Evolutionary conservation across 2,888 invertebrate genomes (phyloP).

Genomic region (Shargacucullia verbasci): DNA sequence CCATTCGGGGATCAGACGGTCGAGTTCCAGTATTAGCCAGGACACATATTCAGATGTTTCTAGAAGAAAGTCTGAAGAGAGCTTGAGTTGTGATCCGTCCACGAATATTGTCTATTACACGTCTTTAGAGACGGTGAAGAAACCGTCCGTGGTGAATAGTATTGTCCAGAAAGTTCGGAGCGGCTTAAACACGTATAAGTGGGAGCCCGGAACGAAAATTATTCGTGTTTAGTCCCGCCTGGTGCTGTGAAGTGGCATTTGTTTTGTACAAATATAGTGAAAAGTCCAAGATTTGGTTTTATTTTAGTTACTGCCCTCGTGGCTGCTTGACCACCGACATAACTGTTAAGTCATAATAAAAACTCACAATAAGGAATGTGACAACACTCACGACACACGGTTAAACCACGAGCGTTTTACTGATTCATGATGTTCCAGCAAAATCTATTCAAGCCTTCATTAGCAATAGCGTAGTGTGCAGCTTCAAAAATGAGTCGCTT

Average conservation of each 20-base stretch:
- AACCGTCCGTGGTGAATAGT: constrained; percentile 61
- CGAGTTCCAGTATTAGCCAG: constrained; percentile 43
- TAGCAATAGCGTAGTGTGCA: too few relatives aligned
- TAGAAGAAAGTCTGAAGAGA: constrained; percentile 62
- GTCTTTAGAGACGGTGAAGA: constrained; percentile 68
- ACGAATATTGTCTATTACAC: constrained; percentile 75
- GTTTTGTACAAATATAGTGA: constrained; percentile 41
- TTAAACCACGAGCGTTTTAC: too few relatives aligned
- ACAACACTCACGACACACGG: too few relatives aligned
- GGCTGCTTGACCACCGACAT: too few relatives aligned
- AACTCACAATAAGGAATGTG: too few relatives aligned
- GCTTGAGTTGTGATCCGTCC: constrained; percentile 69
- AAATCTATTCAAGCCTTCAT: too few relatives aligned
- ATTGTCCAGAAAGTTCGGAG: constrained; percentile 63
- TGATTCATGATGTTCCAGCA: too few relatives aligned
- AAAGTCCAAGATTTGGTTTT: constrained; percentile 39
- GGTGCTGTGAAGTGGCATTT: constrained; percentile 57
- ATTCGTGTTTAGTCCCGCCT: constrained; percentile 68
- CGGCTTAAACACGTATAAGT: constrained; percentile 67
- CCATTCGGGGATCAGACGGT: constrained; percentile 18
- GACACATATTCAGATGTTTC: constrained; percentile 45
- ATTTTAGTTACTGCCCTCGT: constrained; percentile 15
- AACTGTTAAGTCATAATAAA: too few relatives aligned
- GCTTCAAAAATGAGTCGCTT: too few relatives aligned
- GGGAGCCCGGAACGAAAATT: constrained; percentile 81